phyloP scores from a whole-genome alignment of 2,888 invertebrate species.

The Stenotaenia linearis region DNA sequence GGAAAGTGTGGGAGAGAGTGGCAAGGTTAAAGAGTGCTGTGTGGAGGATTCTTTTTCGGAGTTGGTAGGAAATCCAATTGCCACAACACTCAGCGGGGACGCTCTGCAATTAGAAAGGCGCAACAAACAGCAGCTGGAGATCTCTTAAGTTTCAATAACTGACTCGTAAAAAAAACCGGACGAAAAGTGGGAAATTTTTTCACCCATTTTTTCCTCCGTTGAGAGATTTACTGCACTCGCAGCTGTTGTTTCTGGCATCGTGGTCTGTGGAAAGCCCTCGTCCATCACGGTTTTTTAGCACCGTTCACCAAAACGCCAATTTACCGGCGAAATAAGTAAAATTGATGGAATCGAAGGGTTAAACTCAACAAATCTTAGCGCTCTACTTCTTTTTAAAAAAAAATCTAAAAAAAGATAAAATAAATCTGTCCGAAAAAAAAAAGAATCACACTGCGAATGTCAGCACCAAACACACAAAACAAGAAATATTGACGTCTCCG shows the following conservation, averaged over 20 bases:
- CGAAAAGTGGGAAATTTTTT: neutral
- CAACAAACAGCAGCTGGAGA: neutral
- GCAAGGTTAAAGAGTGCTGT: too few species aligned
- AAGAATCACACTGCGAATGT: neutral
- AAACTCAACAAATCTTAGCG: too few species aligned
- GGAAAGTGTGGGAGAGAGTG: neutral
- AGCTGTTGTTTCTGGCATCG: neutral
- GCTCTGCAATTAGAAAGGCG: neutral
- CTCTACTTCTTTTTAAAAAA: too few species aligned
- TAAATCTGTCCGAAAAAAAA: neutral
- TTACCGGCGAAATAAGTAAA: too few species aligned
- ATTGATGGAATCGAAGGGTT: neutral
- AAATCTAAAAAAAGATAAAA: neutral
- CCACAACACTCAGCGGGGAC: neutral
- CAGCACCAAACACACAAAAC: neutral
- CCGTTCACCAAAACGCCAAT: neutral
- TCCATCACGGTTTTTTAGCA: neutral
- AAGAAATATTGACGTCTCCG: conserved; percentile 2
- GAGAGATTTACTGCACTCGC: neutral
- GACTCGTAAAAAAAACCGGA: neutral
- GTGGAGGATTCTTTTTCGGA: too few species aligned
- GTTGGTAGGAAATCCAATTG: neutral
- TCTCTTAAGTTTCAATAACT: neutral
- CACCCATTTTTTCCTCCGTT: neutral
- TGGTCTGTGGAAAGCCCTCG: neutral